These are phyloP conservation scores for Virgularia gustaviana DNA, from an alignment of 92 coral and sea anemone species.

Conservation along the genomic window DNA sequence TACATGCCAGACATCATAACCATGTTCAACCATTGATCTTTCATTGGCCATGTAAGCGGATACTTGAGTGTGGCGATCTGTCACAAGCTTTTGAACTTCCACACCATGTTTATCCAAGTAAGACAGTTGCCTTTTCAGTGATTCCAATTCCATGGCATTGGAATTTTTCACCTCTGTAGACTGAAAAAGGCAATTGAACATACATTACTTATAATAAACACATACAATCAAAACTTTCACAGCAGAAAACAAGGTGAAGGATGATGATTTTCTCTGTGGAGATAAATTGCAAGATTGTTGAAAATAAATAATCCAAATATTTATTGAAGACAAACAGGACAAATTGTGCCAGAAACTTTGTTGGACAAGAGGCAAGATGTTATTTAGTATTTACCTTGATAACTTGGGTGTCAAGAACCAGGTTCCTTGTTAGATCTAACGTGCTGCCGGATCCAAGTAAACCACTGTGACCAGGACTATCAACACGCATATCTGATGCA, in stretches of 20 bases:
- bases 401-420: conserved; percentile 44
- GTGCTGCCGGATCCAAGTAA: conserved; percentile 38
- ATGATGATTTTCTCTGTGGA: too few species aligned
- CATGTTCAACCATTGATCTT: conserved; percentile 33
- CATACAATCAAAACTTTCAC: too few species aligned
- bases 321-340: too few species aligned
- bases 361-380: too few species aligned
- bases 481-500: conserved; percentile 54
- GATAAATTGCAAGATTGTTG: too few species aligned
- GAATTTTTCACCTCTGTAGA: conserved; percentile 46
- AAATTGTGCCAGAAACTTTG: too few species aligned
- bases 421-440: conserved; percentile 31
- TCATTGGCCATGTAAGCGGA: conserved; percentile 25
- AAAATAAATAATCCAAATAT: too few species aligned
- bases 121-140: conserved; percentile 46
- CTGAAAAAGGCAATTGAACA: too few species aligned
- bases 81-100: conserved; percentile 38
- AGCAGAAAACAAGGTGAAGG: too few species aligned
- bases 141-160: conserved; percentile 46
- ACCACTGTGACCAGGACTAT: conserved; percentile 57
- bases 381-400: conserved; percentile 56
- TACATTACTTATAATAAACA: too few species aligned
- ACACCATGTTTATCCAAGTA: conserved; percentile 22
- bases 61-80: conserved; percentile 47
- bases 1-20: conserved; percentile 44